Conservation (phyloP, 2,888 invertebrate species). For the Cynaeus angustus region DNA sequence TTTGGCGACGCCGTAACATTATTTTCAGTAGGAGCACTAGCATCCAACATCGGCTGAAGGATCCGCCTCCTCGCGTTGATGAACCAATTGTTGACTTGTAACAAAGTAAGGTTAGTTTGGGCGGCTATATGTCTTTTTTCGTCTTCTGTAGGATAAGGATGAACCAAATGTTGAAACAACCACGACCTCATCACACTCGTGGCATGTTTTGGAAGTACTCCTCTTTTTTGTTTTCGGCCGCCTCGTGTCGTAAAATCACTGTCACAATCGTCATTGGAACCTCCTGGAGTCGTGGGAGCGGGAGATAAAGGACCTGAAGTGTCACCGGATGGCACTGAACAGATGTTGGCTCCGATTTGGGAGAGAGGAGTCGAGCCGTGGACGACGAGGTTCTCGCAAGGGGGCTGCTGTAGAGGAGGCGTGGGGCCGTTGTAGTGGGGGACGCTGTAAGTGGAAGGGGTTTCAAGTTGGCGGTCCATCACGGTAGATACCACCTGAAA, state of each 20-base stretch:
- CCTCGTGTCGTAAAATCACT: conserved; percentile 69
- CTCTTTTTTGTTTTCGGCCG: conserved; percentile 84
- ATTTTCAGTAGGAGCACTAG: conserved; percentile 71
- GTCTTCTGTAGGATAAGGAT: conserved; percentile 96
- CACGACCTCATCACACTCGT: conserved; percentile 97
- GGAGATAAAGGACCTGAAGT: conserved; percentile 75
- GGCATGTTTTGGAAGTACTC: conserved; percentile 95
- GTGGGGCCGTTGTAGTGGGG: conserved; percentile 64
- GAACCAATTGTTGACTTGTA: conserved; percentile 94
- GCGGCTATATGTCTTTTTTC: conserved; percentile 93
- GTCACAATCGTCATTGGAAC: conserved; percentile 76
- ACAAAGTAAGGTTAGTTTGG: conserved; percentile 86
- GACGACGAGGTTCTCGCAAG: conserved; percentile 73
- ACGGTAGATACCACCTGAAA: conserved; percentile 66
- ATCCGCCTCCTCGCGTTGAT: conserved; percentile 94
- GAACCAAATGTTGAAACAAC: conserved; percentile 98
- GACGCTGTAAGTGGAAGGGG: conserved; percentile 65
- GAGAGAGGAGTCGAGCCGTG: conserved; percentile 91
- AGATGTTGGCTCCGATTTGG: conserved; percentile 85
- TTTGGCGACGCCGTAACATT: conserved; percentile 57
- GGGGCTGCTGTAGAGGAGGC: conserved; percentile 60
- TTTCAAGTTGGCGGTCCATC: conserved; percentile 63
- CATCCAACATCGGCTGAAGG: conserved; percentile 93
- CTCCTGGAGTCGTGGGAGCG: conserved; percentile 77
- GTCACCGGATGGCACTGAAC: conserved; percentile 75